Base-by-base conservation (phyloP, 2,113 vertebrate species). In the Eurystomus gularis region DNA sequence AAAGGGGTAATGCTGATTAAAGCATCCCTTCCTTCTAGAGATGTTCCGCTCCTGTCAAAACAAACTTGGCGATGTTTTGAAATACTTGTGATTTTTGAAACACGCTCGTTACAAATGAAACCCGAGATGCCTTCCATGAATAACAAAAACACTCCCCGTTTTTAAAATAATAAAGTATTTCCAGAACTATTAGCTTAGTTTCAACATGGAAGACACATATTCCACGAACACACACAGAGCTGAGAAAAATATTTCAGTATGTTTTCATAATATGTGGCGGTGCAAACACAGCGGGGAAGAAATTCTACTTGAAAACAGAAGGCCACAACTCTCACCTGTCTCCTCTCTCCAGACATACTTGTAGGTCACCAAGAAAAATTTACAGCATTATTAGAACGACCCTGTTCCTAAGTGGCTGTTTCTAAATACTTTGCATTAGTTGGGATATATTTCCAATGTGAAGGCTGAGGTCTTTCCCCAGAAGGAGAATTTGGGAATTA, bases 1-100 rank as follows among this genome's bases (percentile, higher is more conserved):
- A 92, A 95, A 96, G 97, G 95, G 57, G 17, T 69, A 52, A 86
- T 31, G 52, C 88, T 94, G 94, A 97, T 96, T 82, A 97, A 96
- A 96, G 94, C 49, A 25, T 35, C 61, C n/a, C 88, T 19, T 40
- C 93, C 0, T 95, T 94, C 84, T 31, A 2, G 65, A 92, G 93
- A 91, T 25, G 80, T 29, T 60, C 85, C 13, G 1, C 58, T 94
- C 88, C 93, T 95, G 93, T 97, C 97, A 96, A 94, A 96, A 96
- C 96, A 97, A 96, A 97, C 96, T 93, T 95, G 2, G 80, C 62
- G 3, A 13, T 26, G 84, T 89, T 90, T 85, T 81, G 95, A 94
- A 96, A 97, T 35, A 96, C 69, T 84, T n/a, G 7, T 14, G 10
- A 91, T 49, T 88, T 96, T 58, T 93, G 94, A 94, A 92, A 95